Evolutionary conservation across 53 echinoderm and acorn worm genomes (phyloP), one percentile per base, ranked within the genome.

Genomic region (Echinarachnius parma): DNA sequence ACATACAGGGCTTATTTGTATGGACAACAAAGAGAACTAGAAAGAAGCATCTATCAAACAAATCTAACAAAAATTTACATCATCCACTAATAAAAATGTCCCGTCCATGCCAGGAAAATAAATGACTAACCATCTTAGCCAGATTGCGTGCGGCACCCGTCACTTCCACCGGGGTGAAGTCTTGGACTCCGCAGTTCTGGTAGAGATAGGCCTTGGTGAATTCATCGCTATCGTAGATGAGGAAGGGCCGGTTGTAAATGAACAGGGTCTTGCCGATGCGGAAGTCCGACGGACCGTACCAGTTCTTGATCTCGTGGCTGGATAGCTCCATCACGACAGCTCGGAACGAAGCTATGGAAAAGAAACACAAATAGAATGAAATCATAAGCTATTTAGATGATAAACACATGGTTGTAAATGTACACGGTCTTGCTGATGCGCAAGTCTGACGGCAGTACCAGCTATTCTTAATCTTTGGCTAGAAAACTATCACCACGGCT

Each of bases 311-410:
- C 65, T 96, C 96, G 45, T 96, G 87, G 61, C 82, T 81, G 26
- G 96, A 96, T 10, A 96, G 66, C 62, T 96, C 91, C 96, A 96
- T 91, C 14, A 91, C 96, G 24, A 91, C 91, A 8, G 96, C 87
- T 19, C 91, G 96, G 88, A 96, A 96, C 9, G 91, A 96, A 9
- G 95, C 95, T 90, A 77, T 53, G 19, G 36, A 29, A 66, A 52
- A 45, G 31, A 32, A 65, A 28, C 42, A 13, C 42, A n/a, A n/a
- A n/a, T n/a, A n/a, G n/a, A n/a, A n/a, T 96, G 62, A 91, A 96
- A 13, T 82, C 91, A 46, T 96, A 91, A 5, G 80, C 81, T 48
- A 91, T 91, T 21, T 88, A 96, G 80, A 96, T 96, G 36, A 96
- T 74, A 85, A 96, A 96, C 0, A 84, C 91, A 5, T 91, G 85